These are phyloP conservation scores for Mobula hypostoma DNA, from an alignment of 2,113 vertebrate species.

Conservation along the genomic window DNA sequence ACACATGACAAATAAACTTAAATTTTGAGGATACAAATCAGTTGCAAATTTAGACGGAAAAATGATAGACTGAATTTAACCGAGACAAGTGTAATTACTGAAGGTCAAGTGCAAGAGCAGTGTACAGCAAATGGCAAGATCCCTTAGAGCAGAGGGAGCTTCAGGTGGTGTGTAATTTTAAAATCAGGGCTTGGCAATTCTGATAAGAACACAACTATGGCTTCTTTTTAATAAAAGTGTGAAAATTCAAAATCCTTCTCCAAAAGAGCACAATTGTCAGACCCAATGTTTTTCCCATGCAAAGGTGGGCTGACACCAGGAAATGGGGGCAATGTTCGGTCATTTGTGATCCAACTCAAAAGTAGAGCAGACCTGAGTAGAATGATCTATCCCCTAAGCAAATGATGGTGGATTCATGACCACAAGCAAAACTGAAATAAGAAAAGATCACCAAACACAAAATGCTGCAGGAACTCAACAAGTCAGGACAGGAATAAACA, in stretches of 20 bases:
- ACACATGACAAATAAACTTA: no score
- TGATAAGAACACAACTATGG: background rate
- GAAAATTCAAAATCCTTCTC: background rate
- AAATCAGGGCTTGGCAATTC: background rate
- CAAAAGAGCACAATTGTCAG: background rate
- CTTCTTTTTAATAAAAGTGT: background rate
- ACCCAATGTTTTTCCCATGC: background rate
- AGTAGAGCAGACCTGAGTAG: no score
- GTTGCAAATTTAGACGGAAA: no score
- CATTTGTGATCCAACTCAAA: background rate
- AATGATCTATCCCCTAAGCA: background rate
- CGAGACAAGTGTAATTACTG: no score
- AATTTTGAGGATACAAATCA: no score
- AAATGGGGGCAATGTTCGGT: background rate
- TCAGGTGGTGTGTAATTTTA: background rate
- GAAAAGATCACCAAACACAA: background rate
- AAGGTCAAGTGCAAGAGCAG: no score
- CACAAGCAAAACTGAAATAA: background rate
- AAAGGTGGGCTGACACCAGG: background rate
- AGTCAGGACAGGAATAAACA: no score
- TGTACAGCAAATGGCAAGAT: no score
- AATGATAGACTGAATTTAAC: no score
- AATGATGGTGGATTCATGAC: background rate
- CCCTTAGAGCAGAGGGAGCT: no score
- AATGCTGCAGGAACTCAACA: no score